These are phyloP conservation scores for Enteromius treurensis DNA, from an alignment of 2,797 vertebrate genomes.

Conservation along the genomic window DNA sequence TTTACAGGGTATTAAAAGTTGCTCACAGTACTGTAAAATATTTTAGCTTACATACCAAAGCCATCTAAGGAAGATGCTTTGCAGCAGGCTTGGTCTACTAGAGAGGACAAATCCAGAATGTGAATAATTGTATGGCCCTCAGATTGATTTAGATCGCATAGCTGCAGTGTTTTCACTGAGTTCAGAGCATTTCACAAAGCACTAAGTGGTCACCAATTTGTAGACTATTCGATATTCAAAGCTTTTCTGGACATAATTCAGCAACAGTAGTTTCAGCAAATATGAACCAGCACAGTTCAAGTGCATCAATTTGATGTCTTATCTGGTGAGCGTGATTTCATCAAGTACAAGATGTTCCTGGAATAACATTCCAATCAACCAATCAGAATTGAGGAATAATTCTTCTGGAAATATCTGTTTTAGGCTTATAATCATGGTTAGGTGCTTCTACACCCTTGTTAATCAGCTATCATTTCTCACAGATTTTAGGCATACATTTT, in stretches of 20 bases:
- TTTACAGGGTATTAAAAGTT: not conserved
- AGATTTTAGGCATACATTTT: too few relatives aligned
- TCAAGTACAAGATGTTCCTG: too few relatives aligned
- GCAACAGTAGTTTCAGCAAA: not conserved
- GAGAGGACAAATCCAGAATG: not conserved
- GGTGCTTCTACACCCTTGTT: too few relatives aligned
- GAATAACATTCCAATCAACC: too few relatives aligned
- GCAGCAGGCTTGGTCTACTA: not conserved
- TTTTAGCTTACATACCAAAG: not conserved
- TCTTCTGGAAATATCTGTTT: too few relatives aligned
- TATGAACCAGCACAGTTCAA: not conserved
- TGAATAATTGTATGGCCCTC: not conserved
- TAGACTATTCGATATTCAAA: not conserved
- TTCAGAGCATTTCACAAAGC: not conserved
- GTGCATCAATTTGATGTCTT: not conserved
- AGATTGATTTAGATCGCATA: not conserved
- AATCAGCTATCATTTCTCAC: too few relatives aligned
- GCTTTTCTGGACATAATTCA: not conserved
- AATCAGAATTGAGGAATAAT: too few relatives aligned
- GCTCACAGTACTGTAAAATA: not conserved
- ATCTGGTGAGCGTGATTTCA: too few relatives aligned
- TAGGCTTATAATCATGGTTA: too few relatives aligned
- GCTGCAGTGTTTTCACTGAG: not conserved
- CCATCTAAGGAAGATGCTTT: not conserved
- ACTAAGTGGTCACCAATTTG: slow-evolving; percentile 11